Conservation (phyloP, 2,797 vertebrate species). For the Gymnoscopelus braueri region DNA sequence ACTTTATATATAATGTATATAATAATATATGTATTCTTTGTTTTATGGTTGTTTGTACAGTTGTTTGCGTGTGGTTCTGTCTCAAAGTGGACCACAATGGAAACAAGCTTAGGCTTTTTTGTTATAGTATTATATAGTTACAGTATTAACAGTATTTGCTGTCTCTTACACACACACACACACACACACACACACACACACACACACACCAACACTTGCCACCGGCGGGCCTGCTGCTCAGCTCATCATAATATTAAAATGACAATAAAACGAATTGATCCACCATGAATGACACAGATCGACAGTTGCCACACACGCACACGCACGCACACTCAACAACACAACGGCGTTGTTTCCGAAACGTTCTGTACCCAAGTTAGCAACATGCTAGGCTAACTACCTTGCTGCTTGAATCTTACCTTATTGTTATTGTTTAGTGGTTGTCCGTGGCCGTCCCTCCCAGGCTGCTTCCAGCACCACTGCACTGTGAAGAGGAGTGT, state of each 20-base stretch:
- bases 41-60: too few species aligned
- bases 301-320: too few species aligned
- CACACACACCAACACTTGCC: not conserved
- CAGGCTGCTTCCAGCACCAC: constrained; percentile 19
- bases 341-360: constrained; percentile 6
- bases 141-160: too few species aligned
- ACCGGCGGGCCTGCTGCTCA: not conserved
- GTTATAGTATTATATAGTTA: too few species aligned
- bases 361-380: constrained; percentile 46
- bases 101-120: too few species aligned
- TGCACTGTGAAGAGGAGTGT: constrained; percentile 16
- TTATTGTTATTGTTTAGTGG: constrained; percentile 34
- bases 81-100: too few species aligned
- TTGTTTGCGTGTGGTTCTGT: too few species aligned
- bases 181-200: too few species aligned
- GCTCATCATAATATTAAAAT: not conserved
- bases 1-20: too few species aligned
- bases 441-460: constrained; percentile 47
- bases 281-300: not conserved
- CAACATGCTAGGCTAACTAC: constrained; percentile 56
- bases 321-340: too few species aligned
- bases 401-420: constrained; percentile 69
- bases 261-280: not conserved
- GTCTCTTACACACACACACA: too few species aligned
- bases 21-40: too few species aligned